Evolutionary conservation across 2,888 invertebrate species (phyloP), one percentile per base, ranked within the genome.

Genomic region (Altica lythri): DNA sequence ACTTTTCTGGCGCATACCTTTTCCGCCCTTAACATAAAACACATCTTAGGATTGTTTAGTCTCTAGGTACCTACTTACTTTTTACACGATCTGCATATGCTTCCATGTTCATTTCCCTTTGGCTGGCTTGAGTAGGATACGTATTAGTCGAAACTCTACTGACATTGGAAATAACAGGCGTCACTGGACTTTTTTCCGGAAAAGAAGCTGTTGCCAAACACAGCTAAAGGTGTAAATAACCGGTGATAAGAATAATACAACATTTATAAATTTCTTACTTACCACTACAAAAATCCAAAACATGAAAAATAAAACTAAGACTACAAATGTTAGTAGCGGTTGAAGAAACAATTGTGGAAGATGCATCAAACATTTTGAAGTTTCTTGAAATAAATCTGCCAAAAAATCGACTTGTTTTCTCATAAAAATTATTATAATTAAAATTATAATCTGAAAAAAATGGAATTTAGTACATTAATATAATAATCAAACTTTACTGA

Each of bases 241-340:
- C n/a, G n/a, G n/a, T n/a, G n/a, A n/a, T n/a, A n/a, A 18, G 12
- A 4, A 34, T 8, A 18, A n/a, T 25, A 30, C 16, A 38, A 8
- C 34, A 14, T 8, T 8, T 3, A 1, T 25, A 40, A 49, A 6
- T 50, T 6, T 17, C 56, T 37, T 22, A 72, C 85, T 83, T 74
- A 94, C 87, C 72, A 95, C 85, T 47, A 95, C 89, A 53, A 85
- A 78, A 9, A 93, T 81, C 95, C 95, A 96, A 78, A 91, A 92
- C 56, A 86, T 78, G 65, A 94, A 86, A 75, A 95, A 94, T 44
- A 86, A 69, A 14, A 89, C 76, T 1, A 96, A 80, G 54, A 89
- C 83, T 57, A 89, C 66, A 73, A 94, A 92, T 1, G 95, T 95
- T 69, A 92, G 76, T 9, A 92, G 74, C 0, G 92, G 92, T 70